Evolutionary conservation across 2,797 vertebrate genomes (phyloP).

Genomic region (Scolopax bukidnonensis): DNA sequence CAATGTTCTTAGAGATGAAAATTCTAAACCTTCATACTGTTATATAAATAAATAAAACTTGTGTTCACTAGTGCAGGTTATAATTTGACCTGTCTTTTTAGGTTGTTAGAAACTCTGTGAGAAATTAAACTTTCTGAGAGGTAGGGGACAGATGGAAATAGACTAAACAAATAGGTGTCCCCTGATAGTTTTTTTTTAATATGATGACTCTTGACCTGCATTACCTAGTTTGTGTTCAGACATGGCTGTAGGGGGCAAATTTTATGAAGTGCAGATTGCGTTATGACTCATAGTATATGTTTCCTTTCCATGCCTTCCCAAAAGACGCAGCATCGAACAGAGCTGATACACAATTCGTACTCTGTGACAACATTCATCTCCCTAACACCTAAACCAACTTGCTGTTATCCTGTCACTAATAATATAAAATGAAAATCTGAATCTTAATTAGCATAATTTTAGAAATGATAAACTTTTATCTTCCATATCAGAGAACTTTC

Average conservation of each 20-base stretch:
- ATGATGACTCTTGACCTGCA: neutral
- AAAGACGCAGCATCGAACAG: neutral
- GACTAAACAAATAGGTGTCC: neutral
- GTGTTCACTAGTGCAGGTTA: neutral
- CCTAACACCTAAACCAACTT: neutral
- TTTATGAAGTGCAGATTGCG: neutral
- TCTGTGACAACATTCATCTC: neutral
- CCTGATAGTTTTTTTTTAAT: neutral
- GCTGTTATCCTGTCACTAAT: neutral
- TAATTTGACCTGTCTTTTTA: neutral
- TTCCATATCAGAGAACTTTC: neutral
- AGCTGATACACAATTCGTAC: accelerated
- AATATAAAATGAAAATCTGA: neutral
- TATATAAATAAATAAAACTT: neutral
- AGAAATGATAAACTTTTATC: neutral
- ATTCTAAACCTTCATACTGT: neutral
- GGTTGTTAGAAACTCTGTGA: neutral
- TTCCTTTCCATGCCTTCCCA: neutral
- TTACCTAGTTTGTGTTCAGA: neutral
- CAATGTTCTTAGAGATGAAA: neutral
- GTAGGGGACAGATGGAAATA: neutral
- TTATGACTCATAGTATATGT: neutral
- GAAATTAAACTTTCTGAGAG: neutral
- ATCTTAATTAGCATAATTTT: neutral
- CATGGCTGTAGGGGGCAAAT: neutral